These are phyloP conservation scores for Nebria ingens DNA, from an alignment of 1,140 invertebrate genomes.

Conservation along the genomic window DNA sequence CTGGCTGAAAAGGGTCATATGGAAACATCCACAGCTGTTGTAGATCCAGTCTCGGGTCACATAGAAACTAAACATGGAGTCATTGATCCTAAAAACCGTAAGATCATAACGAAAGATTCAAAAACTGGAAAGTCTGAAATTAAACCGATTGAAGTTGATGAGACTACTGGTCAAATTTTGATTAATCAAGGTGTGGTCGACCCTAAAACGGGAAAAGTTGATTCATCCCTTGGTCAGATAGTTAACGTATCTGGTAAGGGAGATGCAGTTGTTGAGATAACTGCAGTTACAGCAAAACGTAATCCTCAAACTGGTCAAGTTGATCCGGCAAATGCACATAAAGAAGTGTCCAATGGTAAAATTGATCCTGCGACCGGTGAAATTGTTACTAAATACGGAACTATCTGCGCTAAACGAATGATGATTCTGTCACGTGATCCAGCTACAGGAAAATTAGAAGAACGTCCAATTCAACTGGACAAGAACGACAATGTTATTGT, in stretches of 20 bases:
- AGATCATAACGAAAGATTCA: slow-evolving; percentile 41
- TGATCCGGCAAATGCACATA: slow-evolving; percentile 28
- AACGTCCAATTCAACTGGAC: slow-evolving; percentile 38
- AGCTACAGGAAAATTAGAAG: slow-evolving; percentile 38
- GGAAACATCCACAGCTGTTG: slow-evolving; percentile 49
- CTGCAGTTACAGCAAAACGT: slow-evolving; percentile 43
- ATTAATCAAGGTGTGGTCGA: slow-evolving; percentile 44
- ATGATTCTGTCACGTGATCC: slow-evolving; percentile 36
- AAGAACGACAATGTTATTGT: slow-evolving; percentile 52
- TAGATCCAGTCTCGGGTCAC: slow-evolving; percentile 48
- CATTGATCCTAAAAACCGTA: slow-evolving; percentile 48
- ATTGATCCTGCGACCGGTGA: slow-evolving; percentile 51
- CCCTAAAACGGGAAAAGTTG: slow-evolving; percentile 43
- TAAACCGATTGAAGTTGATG: slow-evolving; percentile 44
- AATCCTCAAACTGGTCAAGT: slow-evolving; percentile 42
- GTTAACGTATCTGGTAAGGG: slow-evolving; percentile 39
- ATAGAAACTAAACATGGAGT: slow-evolving; percentile 56
- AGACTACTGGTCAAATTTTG: slow-evolving; percentile 48
- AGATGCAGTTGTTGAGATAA: slow-evolving; percentile 42
- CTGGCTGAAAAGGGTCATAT: slow-evolving; percentile 50
- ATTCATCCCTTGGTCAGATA: slow-evolving; percentile 41
- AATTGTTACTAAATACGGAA: slow-evolving; percentile 46
- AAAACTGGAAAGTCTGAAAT: slow-evolving; percentile 43
- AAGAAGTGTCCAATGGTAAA: slow-evolving; percentile 47
- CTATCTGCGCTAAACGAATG: slow-evolving; percentile 28